Percentiles rank a stretch among this genome's conserved stretches.
phyloP scores from a whole-genome alignment of 37 sponge, comb jelly and placozoan genomes.

The Haliclona indistincta region DNA sequence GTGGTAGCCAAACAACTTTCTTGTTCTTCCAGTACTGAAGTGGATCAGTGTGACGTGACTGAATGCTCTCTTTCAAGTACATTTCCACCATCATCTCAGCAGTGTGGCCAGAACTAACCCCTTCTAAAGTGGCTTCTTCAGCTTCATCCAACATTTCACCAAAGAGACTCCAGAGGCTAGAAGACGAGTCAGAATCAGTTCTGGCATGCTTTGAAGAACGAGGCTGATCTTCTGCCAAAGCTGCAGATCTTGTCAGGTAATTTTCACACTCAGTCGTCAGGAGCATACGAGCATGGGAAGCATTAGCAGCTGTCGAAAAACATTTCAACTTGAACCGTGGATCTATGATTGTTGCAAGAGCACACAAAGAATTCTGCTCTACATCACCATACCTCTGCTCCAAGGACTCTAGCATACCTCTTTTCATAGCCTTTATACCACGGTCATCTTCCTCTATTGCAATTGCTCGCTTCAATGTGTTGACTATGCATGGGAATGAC shows the following conservation, averaged over 20 bases:
- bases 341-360: neutral
- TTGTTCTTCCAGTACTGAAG: neutral
- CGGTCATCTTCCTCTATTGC: neutral
- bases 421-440: constrained; percentile 4
- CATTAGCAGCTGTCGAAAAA: constrained; percentile 1
- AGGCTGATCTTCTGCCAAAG: neutral
- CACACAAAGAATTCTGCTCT: neutral
- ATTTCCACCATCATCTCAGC: constrained; percentile 22
- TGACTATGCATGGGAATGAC: neutral
- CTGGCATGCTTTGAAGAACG: neutral
- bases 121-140: neutral
- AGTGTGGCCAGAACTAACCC: neutral
- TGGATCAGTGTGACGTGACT: constrained; percentile 9
- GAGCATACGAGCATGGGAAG: constrained; percentile 9
- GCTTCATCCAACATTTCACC: constrained; percentile 2
- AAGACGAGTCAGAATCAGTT: neutral
- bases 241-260: neutral
- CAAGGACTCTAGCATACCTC: constrained; percentile 7
- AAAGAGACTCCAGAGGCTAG: constrained; percentile 13
- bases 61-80: constrained; percentile 8
- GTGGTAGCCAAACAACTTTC: neutral
- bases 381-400: constrained; percentile 11
- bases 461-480: neutral
- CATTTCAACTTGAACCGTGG: constrained; percentile 12
- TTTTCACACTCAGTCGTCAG: constrained; percentile 10